Percentiles rank a stretch among this genome's conserved stretches.
These are phyloP conservation scores for Notothenia coriiceps DNA, from an alignment of 2,113 vertebrate species.

Conservation along the genomic window DNA sequence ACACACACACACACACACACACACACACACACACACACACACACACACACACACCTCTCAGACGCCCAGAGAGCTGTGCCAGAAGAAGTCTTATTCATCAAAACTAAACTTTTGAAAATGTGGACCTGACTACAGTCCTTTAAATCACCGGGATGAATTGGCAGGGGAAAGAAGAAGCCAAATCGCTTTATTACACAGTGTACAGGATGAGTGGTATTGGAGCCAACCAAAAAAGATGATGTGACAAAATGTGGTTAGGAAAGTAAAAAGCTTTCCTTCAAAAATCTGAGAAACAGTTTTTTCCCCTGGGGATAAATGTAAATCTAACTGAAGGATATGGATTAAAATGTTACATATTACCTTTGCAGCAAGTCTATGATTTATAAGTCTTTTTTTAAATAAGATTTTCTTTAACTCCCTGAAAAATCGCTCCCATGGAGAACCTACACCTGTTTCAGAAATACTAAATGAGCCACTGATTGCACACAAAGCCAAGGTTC, in stretches of 20 bases:
- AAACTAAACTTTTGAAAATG: conserved; percentile 62
- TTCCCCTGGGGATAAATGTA: conserved; percentile 40
- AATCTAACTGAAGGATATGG: conserved; percentile 21
- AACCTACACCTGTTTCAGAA: conserved; percentile 48
- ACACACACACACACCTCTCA: conserved; percentile 12
- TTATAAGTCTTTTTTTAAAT: conserved; percentile 7
- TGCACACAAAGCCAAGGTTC: conserved; percentile 38
- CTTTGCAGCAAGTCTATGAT: conserved; percentile 30
- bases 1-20: not conserved
- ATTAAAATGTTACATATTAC: conserved; percentile 20
- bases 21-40: not conserved
- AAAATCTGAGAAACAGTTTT: conserved; percentile 51
- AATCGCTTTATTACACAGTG: conserved; percentile 54
- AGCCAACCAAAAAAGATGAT: conserved; percentile 50
- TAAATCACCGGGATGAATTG: conserved; percentile 71
- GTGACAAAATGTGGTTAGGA: conserved; percentile 25
- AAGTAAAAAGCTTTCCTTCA: conserved; percentile 42
- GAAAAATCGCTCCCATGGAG: conserved; percentile 8
- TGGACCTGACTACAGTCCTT: conserved; percentile 47
- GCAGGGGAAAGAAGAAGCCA: conserved; percentile 41
- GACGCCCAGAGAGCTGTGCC: conserved; percentile 34
- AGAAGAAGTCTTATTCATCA: conserved; percentile 65
- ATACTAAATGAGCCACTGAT: conserved; percentile 48
- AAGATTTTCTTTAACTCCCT: not conserved
- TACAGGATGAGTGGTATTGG: conserved; percentile 34